Percentiles rank a stretch among this genome's conserved stretches.
These are phyloP conservation scores for Lucilia sericata DNA, from an alignment of 1,140 invertebrate genomes.

Conservation along the genomic window DNA sequence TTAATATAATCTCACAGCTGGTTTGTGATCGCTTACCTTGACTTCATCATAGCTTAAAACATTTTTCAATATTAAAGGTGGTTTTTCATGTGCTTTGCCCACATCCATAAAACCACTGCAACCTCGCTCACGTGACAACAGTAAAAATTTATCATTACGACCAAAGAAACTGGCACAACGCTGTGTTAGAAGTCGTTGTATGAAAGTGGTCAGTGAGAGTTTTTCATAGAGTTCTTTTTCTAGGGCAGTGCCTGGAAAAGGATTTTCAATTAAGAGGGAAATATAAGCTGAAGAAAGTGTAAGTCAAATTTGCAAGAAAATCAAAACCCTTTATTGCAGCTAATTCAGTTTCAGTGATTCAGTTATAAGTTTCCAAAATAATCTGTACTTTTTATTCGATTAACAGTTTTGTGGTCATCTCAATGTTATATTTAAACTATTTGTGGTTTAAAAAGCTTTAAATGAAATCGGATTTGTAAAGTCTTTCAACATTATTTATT, in stretches of 20 bases:
- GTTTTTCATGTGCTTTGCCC: constrained; percentile 64
- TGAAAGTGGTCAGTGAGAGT: constrained; percentile 67
- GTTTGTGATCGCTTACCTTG: constrained; percentile 48
- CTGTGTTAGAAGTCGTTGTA: constrained; percentile 70
- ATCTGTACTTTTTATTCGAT: too few species aligned
- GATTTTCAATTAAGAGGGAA: too few species aligned
- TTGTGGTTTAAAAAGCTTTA: too few species aligned
- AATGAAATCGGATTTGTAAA: too few species aligned
- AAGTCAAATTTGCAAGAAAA: too few species aligned
- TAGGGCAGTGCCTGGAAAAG: constrained; percentile 53
- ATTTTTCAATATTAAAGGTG: constrained; percentile 68
- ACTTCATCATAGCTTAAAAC: constrained; percentile 69
- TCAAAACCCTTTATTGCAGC: too few species aligned
- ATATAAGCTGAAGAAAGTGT: too few species aligned
- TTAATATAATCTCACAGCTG: not conserved
- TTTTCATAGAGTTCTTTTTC: constrained; percentile 54
- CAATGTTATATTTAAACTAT: too few species aligned
- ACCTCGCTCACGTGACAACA: constrained; percentile 68
- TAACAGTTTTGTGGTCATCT: too few species aligned
- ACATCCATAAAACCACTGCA: constrained; percentile 70
- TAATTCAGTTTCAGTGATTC: too few species aligned
- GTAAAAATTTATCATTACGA: constrained; percentile 66
- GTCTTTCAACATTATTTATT: too few species aligned
- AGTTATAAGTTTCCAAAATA: too few species aligned
- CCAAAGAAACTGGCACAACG: constrained; percentile 70